Evolutionary conservation across 2,888 invertebrate genomes (phyloP), one percentile per base, ranked within the genome.

Genomic region (Cryptophagus acutangulus): DNA sequence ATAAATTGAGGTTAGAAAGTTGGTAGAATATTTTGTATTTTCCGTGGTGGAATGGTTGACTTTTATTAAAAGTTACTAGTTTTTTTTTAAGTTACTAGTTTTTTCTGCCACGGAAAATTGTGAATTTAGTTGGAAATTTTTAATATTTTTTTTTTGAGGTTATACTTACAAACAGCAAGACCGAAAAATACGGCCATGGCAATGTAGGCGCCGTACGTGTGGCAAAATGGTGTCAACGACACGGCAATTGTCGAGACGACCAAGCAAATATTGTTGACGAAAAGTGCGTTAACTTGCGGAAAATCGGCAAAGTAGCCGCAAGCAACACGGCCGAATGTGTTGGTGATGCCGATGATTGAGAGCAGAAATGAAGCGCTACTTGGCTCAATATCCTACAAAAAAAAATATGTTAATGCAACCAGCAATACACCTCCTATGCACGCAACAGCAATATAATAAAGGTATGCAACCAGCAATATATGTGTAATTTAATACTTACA

Each of bases 221-320:
- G 70, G 69, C 93, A 93, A 63, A 94, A 81, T 0, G 95, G 95
- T 20, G 85, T 88, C 40, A 84, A 60, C 4, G 86, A 79, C 6
- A 94, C 90, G 9, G 86, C 79, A 54, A 94, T 69, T 45, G 96
- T 96, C 33, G 91, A 90, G 48, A 94, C 76, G 40, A 94, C 78
- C 41, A 99, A 78, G 63, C 95, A 94, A 46, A 90, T 72, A 63
- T 96, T 97, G 71, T 96, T 96, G 59, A 99, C 81, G 59, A 93
- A 72, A 12, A 97, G 74, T 0, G 96, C 87, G 70, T 95, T 88
- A 56, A 96, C 90, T 74, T 82, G 82, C 1, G 89, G 88, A 64
- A 94, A 88, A 74, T 92, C 89, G 0, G 94, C 91, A 24, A 95
- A 81, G 73, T 84, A 87, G 16, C 94, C 95, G 63, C 89, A 90